These are phyloP conservation scores for Poeciliopsis paucimaculata DNA, from an alignment of 2,797 vertebrate species.

Conservation along the genomic window DNA sequence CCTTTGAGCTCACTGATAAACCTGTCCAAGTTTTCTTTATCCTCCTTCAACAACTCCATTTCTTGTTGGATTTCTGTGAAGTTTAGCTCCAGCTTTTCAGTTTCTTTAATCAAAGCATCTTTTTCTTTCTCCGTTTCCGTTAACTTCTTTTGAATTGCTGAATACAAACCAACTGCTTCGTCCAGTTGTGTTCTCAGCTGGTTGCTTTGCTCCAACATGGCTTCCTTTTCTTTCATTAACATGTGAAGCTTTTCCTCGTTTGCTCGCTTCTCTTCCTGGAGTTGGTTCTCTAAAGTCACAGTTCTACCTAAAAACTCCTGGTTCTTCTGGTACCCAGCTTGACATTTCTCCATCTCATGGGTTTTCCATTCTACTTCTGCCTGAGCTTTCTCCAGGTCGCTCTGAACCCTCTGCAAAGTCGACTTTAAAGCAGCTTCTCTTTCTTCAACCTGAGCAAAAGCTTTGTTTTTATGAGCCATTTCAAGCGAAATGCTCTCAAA, in stretches of 20 bases:
- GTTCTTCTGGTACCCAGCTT: slow-evolving; percentile 53
- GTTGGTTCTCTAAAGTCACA: slow-evolving; percentile 53
- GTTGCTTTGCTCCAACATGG: slow-evolving; percentile 59
- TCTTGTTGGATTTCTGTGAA: slow-evolving; percentile 54
- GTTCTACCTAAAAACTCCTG: slow-evolving; percentile 52
- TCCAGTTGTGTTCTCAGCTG: slow-evolving; percentile 66
- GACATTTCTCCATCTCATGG: slow-evolving; percentile 52
- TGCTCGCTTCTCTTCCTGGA: slow-evolving; percentile 58
- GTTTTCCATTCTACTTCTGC: slow-evolving; percentile 58
- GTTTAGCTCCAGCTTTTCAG: slow-evolving; percentile 45
- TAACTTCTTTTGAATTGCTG: slow-evolving; percentile 53
- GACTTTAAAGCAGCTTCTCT: slow-evolving; percentile 57
- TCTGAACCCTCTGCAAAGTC: slow-evolving; percentile 53
- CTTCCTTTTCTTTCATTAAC: slow-evolving; percentile 45
- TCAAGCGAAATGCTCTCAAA: slow-evolving; percentile 46
- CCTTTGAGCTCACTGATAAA: slow-evolving; percentile 62
- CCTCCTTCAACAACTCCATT: slow-evolving; percentile 70
- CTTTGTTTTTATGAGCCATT: slow-evolving; percentile 58
- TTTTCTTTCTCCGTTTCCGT: slow-evolving; percentile 57
- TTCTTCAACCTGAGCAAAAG: slow-evolving; percentile 53
- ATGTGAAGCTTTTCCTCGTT: slow-evolving; percentile 55
- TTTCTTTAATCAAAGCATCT: slow-evolving; percentile 32
- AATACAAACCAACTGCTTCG: slow-evolving; percentile 55
- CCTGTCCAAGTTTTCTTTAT: slow-evolving; percentile 69
- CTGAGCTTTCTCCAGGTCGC: slow-evolving; percentile 65